A percentile compares a stretch with the other conserved stretches of the same genome.
phyloP scores from a whole-genome alignment of 2,113 vertebrate genomes.

The Scalopus aquaticus region DNA sequence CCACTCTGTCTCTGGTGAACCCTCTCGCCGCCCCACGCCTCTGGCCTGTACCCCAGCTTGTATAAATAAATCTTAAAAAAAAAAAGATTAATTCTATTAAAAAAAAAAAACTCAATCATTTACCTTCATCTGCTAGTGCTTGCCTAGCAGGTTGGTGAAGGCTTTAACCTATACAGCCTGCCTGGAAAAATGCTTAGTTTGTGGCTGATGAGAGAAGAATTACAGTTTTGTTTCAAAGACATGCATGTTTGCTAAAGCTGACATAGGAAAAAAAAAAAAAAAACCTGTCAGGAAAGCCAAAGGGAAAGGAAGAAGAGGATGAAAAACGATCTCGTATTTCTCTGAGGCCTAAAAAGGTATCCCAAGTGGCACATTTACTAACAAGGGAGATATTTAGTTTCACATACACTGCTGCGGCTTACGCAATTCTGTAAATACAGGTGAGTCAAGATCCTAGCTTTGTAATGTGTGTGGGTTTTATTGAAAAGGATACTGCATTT shows the following conservation, averaged over 20 bases:
- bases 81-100: no score
- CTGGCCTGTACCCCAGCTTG: no score
- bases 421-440: background rate
- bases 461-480: background rate
- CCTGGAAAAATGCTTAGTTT: background rate
- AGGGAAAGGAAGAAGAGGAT: background rate
- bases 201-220: background rate
- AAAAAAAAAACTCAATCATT: background rate
- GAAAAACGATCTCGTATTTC: background rate
- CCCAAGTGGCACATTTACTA: background rate
- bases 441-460: background rate
- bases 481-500: conserved; percentile 28
- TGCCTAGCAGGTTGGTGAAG: background rate
- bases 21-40: no score
- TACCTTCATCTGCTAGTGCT: background rate
- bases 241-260: background rate
- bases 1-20: no score
- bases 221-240: background rate
- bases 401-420: background rate
- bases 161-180: background rate
- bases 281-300: background rate
- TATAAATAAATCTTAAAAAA: no score
- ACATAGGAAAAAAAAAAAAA: background rate
- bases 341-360: background rate
- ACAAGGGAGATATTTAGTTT: background rate